phyloP scores from a whole-genome alignment of 2,113 vertebrate genomes.

The Zapornia atra region DNA sequence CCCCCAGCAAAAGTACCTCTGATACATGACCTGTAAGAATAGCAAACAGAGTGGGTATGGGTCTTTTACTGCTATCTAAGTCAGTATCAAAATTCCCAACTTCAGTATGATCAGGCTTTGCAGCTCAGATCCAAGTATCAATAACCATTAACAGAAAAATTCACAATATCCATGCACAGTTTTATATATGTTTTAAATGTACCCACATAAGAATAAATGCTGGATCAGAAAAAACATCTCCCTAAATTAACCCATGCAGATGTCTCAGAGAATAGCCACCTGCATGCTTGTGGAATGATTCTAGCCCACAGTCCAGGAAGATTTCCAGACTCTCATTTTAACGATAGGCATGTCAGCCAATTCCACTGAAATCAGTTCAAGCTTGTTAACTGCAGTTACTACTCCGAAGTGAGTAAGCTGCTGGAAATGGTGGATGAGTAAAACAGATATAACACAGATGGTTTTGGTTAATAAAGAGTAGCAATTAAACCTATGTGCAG shows the following conservation, averaged over 20 bases:
- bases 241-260: neutral
- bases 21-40: neutral
- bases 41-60: neutral
- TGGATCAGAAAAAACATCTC: neutral
- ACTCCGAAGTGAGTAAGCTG: neutral
- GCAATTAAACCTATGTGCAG: neutral
- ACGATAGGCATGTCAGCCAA: neutral
- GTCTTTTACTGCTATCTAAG: neutral
- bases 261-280: neutral
- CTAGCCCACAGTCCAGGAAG: neutral
- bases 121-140: neutral
- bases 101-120: neutral
- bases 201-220: neutral
- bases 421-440: neutral
- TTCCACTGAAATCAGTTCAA: neutral
- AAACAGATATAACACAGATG: neutral
- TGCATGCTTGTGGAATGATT: neutral
- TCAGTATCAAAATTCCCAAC: neutral
- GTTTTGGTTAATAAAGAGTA: neutral
- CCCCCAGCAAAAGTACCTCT: neutral
- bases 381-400: neutral
- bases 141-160: neutral
- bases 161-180: neutral
- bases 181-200: neutral
- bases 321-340: neutral